A percentile compares a stretch with the other conserved stretches of the same genome.
These are phyloP conservation scores for Leptopterna dolabrata DNA, from an alignment of 2,888 invertebrate species.

Conservation along the genomic window DNA sequence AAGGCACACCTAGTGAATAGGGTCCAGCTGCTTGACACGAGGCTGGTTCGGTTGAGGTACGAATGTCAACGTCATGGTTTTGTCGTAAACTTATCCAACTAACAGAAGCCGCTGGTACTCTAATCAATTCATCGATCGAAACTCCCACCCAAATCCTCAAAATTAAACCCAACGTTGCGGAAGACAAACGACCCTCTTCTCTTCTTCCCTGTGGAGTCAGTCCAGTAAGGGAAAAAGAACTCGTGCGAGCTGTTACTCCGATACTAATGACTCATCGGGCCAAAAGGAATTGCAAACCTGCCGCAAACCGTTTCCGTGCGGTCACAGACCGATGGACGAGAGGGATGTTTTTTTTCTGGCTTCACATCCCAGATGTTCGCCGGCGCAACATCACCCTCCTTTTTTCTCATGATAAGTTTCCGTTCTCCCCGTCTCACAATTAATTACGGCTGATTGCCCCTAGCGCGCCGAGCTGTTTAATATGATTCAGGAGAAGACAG, in stretches of 20 bases:
- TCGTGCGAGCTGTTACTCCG: not conserved
- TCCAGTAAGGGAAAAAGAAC: not conserved
- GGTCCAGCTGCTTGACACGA: no score
- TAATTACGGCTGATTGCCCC: constrained; percentile 46
- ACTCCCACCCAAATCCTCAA: not conserved
- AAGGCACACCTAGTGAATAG: no score
- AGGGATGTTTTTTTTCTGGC: not conserved
- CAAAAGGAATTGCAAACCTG: not conserved
- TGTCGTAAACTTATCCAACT: no score
- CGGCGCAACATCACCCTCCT: not conserved
- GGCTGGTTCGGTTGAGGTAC: no score
- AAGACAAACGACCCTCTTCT: not conserved
- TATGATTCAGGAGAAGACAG: constrained; percentile 15
- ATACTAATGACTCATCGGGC: constrained; percentile 5
- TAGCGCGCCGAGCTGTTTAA: constrained; percentile 43
- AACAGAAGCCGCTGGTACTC: no score
- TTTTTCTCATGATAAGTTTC: not conserved
- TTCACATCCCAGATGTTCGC: not conserved
- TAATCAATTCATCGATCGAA: no score
- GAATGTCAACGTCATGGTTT: no score
- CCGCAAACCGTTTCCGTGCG: constrained; percentile 9
- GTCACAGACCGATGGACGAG: not conserved
- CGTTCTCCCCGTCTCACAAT: not conserved
- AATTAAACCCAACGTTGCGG: not conserved
- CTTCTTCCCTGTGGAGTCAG: not conserved